These are phyloP conservation scores for Psittacula cyanocephala DNA, from an alignment of 2,113 vertebrate genomes.

Conservation along the genomic window DNA sequence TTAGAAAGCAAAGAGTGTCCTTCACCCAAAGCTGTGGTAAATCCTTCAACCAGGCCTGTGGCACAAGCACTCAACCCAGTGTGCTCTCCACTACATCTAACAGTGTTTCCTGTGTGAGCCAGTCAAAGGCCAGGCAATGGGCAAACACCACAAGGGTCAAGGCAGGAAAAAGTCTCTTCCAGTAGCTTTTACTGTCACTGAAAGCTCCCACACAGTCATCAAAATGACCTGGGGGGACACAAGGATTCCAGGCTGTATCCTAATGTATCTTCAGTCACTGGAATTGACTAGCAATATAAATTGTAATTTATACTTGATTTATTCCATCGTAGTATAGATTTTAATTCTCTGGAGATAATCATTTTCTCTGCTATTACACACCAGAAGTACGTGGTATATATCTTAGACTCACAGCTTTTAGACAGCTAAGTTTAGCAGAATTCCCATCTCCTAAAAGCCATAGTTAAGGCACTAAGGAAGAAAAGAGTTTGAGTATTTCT, in stretches of 20 bases:
- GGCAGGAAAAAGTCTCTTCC: not conserved
- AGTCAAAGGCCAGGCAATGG: not conserved
- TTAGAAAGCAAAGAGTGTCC: not conserved
- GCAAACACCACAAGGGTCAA: accelerated
- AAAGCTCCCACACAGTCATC: not conserved
- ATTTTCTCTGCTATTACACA: not conserved
- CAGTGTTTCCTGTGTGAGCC: accelerated
- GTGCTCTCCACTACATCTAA: not conserved
- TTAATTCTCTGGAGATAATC: not conserved
- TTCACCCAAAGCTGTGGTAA: not conserved
- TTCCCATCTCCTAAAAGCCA: not conserved
- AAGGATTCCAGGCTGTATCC: not conserved
- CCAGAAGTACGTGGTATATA: not conserved
- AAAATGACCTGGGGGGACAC: not conserved
- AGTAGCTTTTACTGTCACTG: not conserved
- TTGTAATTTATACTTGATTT: not conserved
- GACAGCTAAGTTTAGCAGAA: not conserved
- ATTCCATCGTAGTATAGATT: not conserved
- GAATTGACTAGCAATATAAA: not conserved
- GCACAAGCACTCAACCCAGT: too few relatives aligned
- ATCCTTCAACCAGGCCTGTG: not conserved
- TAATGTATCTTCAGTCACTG: not conserved
- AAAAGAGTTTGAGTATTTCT: not conserved
- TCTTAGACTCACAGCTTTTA: not conserved
- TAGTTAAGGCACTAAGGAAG: not conserved